Conservation (phyloP, 2,797 vertebrate genomes). For the Microchirus variegatus region DNA sequence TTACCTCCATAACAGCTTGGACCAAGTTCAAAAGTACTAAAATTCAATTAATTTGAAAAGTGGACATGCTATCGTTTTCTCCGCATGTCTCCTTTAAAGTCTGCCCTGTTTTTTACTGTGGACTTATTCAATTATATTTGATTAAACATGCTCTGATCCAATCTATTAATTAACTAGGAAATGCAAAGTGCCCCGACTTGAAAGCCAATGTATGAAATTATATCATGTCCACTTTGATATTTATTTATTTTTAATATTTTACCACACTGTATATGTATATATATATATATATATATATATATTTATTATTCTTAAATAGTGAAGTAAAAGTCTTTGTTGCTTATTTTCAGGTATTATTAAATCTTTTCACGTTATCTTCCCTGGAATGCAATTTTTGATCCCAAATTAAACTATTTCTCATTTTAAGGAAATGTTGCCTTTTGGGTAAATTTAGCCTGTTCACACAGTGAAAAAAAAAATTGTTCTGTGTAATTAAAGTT, state of each 20-base stretch:
- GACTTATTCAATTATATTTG: slow-evolving; percentile 88
- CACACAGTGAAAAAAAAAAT: slow-evolving; percentile 26
- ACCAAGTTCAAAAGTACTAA: slow-evolving; percentile 86
- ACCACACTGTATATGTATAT: slow-evolving; percentile 47
- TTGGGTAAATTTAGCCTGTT: slow-evolving; percentile 39
- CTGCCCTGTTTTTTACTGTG: slow-evolving; percentile 84
- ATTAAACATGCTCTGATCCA: slow-evolving; percentile 87
- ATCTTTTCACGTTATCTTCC: slow-evolving; percentile 61
- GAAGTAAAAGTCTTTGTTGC: slow-evolving; percentile 27
- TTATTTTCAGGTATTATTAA: slow-evolving; percentile 62
- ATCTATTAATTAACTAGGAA: slow-evolving; percentile 89
- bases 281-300: slow-evolving; percentile 47
- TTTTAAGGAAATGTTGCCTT: slow-evolving; percentile 50
- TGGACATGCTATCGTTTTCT: slow-evolving; percentile 86
- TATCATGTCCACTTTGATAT: slow-evolving; percentile 82
- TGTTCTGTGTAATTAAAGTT: slow-evolving; percentile 48
- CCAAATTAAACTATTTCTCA: slow-evolving; percentile 51
- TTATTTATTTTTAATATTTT: slow-evolving; percentile 75
- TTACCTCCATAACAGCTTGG: slow-evolving; percentile 79
- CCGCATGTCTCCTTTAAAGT: slow-evolving; percentile 81
- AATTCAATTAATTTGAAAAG: slow-evolving; percentile 88
- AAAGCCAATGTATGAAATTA: slow-evolving; percentile 83
- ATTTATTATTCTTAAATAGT: slow-evolving; percentile 44
- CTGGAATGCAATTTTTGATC: slow-evolving; percentile 64
- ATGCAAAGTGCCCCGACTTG: slow-evolving; percentile 81